Evolutionary conservation across 2,888 invertebrate genomes (phyloP), one percentile per base, ranked within the genome.

Genomic region (Ctena decussata): DNA sequence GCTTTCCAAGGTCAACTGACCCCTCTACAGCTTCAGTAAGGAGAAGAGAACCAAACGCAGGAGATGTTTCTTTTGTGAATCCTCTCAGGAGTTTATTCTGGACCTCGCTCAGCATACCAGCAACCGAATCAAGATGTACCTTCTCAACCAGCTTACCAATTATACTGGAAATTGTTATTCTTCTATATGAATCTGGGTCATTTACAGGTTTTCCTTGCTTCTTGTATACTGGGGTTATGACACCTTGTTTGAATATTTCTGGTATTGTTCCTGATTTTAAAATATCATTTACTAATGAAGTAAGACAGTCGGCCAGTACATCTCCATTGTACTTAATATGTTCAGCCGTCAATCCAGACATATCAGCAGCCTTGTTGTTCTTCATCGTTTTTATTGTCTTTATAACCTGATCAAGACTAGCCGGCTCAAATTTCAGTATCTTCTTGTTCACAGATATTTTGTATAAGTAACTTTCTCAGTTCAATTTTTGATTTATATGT

Each of bases 131-230:
- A 1, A 78, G 72, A 27, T 72, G 24, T 15, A 72, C 3, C 24
- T 78, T 78, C 30, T 78, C 78, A 3, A 39, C n/a, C 6, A 78
- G 3, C 53, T 78, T 78, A 15, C 72, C 72, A 37, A 78, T 39
- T 8, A 72, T 27, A 41, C 78, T 78, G 18, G 71, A 39, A 5
- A 53, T 49, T 15, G 71, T 72, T 12, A 53, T 78, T 32, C 71
- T 78, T 53, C 78, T 53, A 24, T 78, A 78, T n/a, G 72, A 71
- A 24, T 78, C 53, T 21, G 71, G 78, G 5, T 71, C 37, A 30
- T 78, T 1, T 39, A 39, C 27, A n/a, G 78, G 78, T 27, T 78
- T 78, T 30, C 60, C 60, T 5, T 60, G 30, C 18, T 60, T 60
- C 30, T 60, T 60, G 32, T 60, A 60, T 18, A 60, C 30, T 27